Base-by-base conservation (phyloP, 1,140 invertebrate species). In the Zaprionus ornatus region DNA sequence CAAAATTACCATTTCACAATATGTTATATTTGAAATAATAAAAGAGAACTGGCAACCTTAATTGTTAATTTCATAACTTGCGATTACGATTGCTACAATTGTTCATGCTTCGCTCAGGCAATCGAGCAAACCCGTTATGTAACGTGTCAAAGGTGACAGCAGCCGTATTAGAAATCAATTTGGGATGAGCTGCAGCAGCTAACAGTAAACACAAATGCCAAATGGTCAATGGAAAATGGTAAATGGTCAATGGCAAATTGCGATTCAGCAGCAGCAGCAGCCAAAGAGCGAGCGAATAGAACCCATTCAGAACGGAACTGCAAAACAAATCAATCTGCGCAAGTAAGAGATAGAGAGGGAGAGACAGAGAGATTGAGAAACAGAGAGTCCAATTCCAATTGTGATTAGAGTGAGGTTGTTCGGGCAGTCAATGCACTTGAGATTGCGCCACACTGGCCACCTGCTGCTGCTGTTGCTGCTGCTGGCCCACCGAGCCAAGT, bases 131-230 rank as follows among this genome's bases (percentile, higher is more conserved):
- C 61, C 84, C 80, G 84, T 86, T 86, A 85, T 35, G 54, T 42
- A 74, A 83, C 62, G 84, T 87, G 83, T 87, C 83, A 87, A 88
- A 87, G 83, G 83, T 87, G 84, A 87, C 80, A 88, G 83, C 77
- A 67, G 72, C 73, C 65, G 78, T 77, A 83, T 75, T 75, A 80
- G 67, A 90, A 84, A 87, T 87, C 84, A 80, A 87, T 88, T 82
- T 81, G 56, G 74, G 74, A 73, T 79, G 79, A 87, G 78, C 57
- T 72, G 9, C 68, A 73, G 62, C 63, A 67, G 63, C 54, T 90
- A 87, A 87, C 84, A 90, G 84, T 87, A 87, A 87, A 87, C 56
- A 69, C 59, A 74, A 74, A 72, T 64, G 32, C 45, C 70, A 67
- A 77, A 82, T 84, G 80, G 78, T 50, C 76, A 81, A 77, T 73